Evolutionary conservation across 2,113 vertebrate species (phyloP).

Genomic region (Fulmarus glacialis): DNA sequence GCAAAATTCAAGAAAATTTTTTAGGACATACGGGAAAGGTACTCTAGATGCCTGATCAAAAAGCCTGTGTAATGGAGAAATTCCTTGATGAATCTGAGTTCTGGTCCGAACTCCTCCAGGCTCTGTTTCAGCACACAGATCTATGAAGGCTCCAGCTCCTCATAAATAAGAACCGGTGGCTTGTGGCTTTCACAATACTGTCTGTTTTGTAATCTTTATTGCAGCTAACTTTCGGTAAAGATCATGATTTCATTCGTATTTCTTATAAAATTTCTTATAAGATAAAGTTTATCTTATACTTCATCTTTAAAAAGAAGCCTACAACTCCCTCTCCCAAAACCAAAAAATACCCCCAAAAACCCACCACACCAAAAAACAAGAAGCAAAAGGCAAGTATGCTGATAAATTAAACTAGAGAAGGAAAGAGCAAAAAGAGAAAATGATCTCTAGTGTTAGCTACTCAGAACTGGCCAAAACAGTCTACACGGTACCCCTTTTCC

Average conservation of each 20-base stretch:
- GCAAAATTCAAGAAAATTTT: not conserved
- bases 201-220: not conserved
- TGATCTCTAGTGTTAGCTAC: not conserved
- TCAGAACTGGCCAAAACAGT: not conserved
- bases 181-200: not conserved
- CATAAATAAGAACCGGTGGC: not conserved
- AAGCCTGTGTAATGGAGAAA: not conserved
- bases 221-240: not conserved
- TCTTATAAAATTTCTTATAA: too few relatives aligned
- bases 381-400: not conserved
- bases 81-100: not conserved
- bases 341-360: too few relatives aligned
- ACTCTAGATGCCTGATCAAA: not conserved
- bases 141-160: not conserved
- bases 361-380: not conserved
- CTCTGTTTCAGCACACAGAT: not conserved
- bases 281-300: not conserved
- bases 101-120: not conserved
- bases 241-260: not conserved
- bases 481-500: not conserved
- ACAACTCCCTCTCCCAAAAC: not conserved
- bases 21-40: not conserved
- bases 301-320: not conserved
- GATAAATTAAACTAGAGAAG: not conserved
- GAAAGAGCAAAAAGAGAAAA: not conserved